Conservation (phyloP, 2,113 vertebrate species). For the Leptosomus discolor region DNA sequence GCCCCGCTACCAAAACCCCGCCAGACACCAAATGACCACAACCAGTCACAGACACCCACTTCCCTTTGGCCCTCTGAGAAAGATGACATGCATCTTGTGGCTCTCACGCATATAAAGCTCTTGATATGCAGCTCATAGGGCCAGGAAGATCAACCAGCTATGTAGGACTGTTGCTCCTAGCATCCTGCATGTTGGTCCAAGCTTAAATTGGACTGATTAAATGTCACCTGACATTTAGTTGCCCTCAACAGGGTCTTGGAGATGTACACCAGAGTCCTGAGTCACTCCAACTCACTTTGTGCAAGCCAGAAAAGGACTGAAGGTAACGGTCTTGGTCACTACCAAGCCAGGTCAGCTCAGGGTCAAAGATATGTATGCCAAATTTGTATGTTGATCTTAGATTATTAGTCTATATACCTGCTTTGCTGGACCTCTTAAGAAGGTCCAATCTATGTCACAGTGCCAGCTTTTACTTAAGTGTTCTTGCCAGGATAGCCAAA, state of each 20-base stretch:
- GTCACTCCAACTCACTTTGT: background rate
- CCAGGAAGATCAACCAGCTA: background rate
- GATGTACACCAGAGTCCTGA: background rate
- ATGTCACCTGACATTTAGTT: too few species aligned
- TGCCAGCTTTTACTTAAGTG: background rate
- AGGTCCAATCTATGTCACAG: background rate
- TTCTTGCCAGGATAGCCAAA: background rate
- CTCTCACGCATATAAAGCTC: background rate
- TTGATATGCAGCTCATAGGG: background rate
- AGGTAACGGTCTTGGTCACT: background rate
- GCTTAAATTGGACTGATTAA: too few species aligned
- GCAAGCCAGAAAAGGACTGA: background rate
- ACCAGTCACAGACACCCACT: background rate
- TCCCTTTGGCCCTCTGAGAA: background rate
- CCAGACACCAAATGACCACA: too few species aligned
- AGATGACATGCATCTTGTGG: background rate
- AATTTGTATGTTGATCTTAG: background rate
- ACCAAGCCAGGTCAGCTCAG: background rate
- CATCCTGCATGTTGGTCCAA: background rate
- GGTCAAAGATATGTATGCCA: too few species aligned
- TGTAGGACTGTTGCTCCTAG: background rate
- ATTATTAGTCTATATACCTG: background rate
- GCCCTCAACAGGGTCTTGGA: background rate
- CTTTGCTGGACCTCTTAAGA: background rate
- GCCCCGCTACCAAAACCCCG: too few species aligned